These are phyloP conservation scores for Sarcoramphus papa DNA, from an alignment of 2,797 vertebrate species.

Conservation along the genomic window DNA sequence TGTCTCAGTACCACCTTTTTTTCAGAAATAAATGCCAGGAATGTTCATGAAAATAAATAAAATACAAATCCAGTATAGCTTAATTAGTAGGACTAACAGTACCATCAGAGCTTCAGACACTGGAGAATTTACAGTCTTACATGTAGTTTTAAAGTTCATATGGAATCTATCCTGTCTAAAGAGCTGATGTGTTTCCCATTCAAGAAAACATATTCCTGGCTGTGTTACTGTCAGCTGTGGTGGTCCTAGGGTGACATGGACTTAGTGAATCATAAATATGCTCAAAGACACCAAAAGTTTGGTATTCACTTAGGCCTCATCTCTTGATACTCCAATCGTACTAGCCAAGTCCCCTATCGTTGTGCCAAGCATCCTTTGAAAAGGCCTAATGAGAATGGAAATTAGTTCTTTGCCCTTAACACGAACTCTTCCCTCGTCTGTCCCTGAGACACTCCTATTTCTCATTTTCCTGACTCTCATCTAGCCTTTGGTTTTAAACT, in stretches of 20 bases:
- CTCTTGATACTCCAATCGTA: background rate
- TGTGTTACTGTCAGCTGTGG: background rate
- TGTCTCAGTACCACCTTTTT: background rate
- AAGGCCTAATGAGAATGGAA: background rate
- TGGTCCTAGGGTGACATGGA: background rate
- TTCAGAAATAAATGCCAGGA: background rate
- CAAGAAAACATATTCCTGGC: background rate
- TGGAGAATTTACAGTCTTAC: background rate
- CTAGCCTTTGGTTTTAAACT: background rate
- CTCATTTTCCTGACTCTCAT: background rate
- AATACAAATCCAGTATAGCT: background rate
- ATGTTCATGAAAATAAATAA: background rate
- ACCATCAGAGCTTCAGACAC: background rate
- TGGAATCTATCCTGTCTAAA: background rate
- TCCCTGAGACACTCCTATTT: background rate
- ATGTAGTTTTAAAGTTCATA: background rate
- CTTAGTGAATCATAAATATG: background rate
- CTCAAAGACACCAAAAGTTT: background rate
- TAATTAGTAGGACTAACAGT: background rate
- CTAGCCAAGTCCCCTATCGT: background rate
- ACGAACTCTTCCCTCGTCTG: background rate
- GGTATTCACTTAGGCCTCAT: background rate
- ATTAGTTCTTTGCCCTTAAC: background rate
- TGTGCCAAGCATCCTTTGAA: background rate
- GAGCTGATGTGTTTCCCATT: background rate